Evolutionary conservation across 2,888 invertebrate genomes (phyloP).

Genomic region (Temnothorax ravouxi): DNA sequence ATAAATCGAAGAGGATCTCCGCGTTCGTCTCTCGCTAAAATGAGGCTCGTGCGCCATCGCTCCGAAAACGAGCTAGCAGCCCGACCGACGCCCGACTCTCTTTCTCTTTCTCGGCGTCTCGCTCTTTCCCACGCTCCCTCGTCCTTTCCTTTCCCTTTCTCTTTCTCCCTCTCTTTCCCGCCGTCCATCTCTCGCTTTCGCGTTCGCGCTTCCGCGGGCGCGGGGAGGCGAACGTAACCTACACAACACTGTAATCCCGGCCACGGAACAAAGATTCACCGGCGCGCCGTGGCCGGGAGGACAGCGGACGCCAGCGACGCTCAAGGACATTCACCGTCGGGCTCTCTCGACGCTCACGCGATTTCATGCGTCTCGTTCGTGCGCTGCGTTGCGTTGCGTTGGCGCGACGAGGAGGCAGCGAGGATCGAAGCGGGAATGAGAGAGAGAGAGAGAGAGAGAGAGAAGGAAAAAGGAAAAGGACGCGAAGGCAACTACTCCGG

Average conservation of each 20-base stretch:
- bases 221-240: slow-evolving; percentile 68
- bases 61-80: slow-evolving; percentile 32
- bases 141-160: slow-evolving; percentile 39
- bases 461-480: background rate
- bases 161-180: slow-evolving; percentile 21
- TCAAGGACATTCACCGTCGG: slow-evolving; percentile 48
- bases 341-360: slow-evolving; percentile 42
- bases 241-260: slow-evolving; percentile 32
- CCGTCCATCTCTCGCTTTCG: slow-evolving; percentile 8
- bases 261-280: slow-evolving; percentile 41
- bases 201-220: background rate
- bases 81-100: no score
- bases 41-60: slow-evolving; percentile 10
- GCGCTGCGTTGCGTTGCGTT: background rate
- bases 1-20: slow-evolving; percentile 35
- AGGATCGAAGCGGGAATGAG: background rate
- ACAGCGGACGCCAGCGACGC: slow-evolving; percentile 25
- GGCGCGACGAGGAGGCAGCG: slow-evolving; percentile 27
- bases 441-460: background rate
- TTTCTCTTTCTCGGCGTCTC: background rate
- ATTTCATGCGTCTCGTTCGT: slow-evolving; percentile 34
- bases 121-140: slow-evolving; percentile 31
- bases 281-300: background rate
- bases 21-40: background rate
- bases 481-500: slow-evolving; percentile 9